A percentile compares a stretch with the other conserved stretches of the same genome.
Conservation (phyloP, 53 echinoderm and acorn worm genomes). For the Pentamera pediparva region DNA sequence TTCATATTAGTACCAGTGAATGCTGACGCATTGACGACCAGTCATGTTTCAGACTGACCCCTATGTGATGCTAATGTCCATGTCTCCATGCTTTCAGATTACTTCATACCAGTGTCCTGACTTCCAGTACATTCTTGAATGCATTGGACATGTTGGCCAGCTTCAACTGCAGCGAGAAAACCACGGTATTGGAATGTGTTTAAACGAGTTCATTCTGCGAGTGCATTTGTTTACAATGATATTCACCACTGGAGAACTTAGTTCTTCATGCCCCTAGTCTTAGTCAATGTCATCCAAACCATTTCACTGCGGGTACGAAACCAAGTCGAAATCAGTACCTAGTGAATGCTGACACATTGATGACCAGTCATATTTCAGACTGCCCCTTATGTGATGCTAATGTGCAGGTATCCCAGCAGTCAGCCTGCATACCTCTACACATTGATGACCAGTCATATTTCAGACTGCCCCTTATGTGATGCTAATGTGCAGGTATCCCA, state of each 20-base stretch:
- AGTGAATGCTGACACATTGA: too few relatives aligned
- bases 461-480: background rate
- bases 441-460: background rate
- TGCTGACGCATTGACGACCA: too few relatives aligned
- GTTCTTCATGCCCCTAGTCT: too few relatives aligned
- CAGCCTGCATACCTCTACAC: slow-evolving; percentile 62
- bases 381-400: background rate
- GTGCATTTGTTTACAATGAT: slow-evolving; percentile 52
- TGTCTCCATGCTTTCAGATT: background rate
- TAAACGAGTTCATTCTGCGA: slow-evolving; percentile 86
- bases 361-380: background rate
- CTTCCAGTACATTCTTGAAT: slow-evolving; percentile 97
- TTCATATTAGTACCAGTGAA: too few relatives aligned
- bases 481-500: background rate
- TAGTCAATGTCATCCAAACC: too few relatives aligned
- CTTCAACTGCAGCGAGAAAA: slow-evolving; percentile 86
- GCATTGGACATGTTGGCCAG: slow-evolving; percentile 97
- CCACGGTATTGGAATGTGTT: slow-evolving; percentile 97
- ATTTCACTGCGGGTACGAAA: too few relatives aligned
- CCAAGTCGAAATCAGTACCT: too few relatives aligned
- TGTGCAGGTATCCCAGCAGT: background rate
- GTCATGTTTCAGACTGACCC: background rate
- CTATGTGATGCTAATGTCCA: background rate
- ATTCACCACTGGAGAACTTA: too few relatives aligned
- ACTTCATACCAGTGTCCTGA: slow-evolving; percentile 81